These are phyloP conservation scores for Neelides folsomi DNA, from an alignment of 2,888 invertebrate genomes.

Conservation along the genomic window DNA sequence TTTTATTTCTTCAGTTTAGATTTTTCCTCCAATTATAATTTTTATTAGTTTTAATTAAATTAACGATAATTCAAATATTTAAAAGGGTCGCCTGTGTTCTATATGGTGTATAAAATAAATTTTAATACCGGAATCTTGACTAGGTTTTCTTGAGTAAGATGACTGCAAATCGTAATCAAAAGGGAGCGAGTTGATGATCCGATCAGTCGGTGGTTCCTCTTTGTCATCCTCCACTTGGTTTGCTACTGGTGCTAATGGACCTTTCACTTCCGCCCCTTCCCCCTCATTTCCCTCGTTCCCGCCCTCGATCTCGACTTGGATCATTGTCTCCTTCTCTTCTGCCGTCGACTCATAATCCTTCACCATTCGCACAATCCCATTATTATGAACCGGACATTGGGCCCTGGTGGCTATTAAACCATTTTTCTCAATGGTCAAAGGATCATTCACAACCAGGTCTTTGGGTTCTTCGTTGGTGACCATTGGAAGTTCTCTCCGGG, in stretches of 20 bases:
- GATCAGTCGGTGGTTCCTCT: too few species aligned
- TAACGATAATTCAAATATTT: too few species aligned
- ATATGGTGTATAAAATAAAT: too few species aligned
- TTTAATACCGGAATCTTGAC: constrained; percentile 31
- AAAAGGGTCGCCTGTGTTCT: too few species aligned
- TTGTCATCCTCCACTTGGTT: constrained; percentile 14
- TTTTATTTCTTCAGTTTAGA: too few species aligned
- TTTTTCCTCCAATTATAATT: too few species aligned
- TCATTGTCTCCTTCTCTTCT: neutral
- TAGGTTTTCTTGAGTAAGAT: constrained; percentile 28
- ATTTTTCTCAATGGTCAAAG: too few species aligned
- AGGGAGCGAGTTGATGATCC: too few species aligned
- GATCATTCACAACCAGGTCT: neutral
- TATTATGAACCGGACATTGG: neutral
- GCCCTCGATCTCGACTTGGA: neutral
- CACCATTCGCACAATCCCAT: neutral
- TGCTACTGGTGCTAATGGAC: neutral
- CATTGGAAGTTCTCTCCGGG: neutral
- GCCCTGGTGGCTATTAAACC: too few species aligned
- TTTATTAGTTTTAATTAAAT: too few species aligned
- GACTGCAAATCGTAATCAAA: constrained; percentile 7
- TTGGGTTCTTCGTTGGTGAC: neutral
- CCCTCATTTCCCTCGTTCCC: neutral
- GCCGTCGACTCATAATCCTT: neutral
- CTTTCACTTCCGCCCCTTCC: neutral